Evolutionary conservation across 2,888 invertebrate genomes (phyloP).

Genomic region (Hybos culiciformis): DNA sequence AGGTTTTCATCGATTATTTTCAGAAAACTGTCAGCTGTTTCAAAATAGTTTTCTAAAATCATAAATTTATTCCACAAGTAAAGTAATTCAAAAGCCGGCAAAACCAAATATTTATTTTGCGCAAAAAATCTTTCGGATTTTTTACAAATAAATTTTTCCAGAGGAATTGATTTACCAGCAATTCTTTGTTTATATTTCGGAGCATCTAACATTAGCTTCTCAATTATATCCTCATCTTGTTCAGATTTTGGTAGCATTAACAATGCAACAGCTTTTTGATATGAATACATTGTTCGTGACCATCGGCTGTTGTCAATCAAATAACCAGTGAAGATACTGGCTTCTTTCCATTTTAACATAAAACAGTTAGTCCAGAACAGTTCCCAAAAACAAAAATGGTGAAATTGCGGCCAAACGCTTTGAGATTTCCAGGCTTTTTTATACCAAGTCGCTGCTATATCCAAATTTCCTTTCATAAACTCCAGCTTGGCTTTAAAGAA

Average conservation of each 20-base stretch:
- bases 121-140: slow-evolving; percentile 63
- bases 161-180: slow-evolving; percentile 86
- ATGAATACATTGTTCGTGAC: slow-evolving; percentile 81
- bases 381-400: slow-evolving; percentile 87
- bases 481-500: too few relatives aligned
- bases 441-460: too few relatives aligned
- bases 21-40: slow-evolving; percentile 43
- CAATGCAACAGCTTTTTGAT: slow-evolving; percentile 70
- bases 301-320: slow-evolving; percentile 67
- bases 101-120: slow-evolving; percentile 54
- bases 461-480: too few relatives aligned
- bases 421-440: slow-evolving; percentile 66
- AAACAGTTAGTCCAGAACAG: slow-evolving; percentile 76
- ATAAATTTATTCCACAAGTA: slow-evolving; percentile 85
- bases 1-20: slow-evolving; percentile 44
- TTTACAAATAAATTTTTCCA: slow-evolving; percentile 85
- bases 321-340: slow-evolving; percentile 51
- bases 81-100: slow-evolving; percentile 74
- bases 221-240: slow-evolving; percentile 39
- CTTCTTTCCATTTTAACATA: slow-evolving; percentile 58
- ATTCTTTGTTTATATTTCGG: slow-evolving; percentile 73
- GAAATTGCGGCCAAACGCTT: slow-evolving; percentile 72
- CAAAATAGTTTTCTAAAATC: slow-evolving; percentile 54
- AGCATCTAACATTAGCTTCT: slow-evolving; percentile 52
- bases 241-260: slow-evolving; percentile 49